phyloP scores from a whole-genome alignment of 2,888 invertebrate species.

The Mythimna vitellina region DNA sequence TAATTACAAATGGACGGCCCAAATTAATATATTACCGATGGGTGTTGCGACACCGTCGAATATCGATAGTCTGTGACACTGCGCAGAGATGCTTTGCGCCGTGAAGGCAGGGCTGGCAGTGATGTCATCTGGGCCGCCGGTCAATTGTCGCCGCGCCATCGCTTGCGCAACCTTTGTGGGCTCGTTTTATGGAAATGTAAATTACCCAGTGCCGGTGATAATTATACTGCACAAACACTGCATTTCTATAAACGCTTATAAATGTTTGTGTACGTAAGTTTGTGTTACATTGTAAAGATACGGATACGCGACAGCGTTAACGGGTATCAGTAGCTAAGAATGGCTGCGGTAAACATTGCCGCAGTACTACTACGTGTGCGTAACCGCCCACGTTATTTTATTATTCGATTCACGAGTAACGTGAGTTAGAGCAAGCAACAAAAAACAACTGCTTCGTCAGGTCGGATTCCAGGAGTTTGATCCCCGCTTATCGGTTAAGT shows the following conservation, averaged over 20 bases:
- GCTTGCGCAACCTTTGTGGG: constrained; percentile 60
- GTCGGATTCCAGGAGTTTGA: constrained; percentile 43
- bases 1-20: constrained; percentile 69
- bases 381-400: constrained; percentile 58
- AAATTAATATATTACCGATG: constrained; percentile 67
- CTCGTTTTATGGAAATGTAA: constrained; percentile 56
- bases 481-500: constrained; percentile 46
- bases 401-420: constrained; percentile 45
- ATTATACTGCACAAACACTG: constrained; percentile 39
- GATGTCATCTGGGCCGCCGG: constrained; percentile 82
- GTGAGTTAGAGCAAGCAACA: constrained; percentile 36
- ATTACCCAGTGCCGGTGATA: constrained; percentile 53
- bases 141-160: constrained; percentile 75
- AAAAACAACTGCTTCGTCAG: constrained; percentile 55
- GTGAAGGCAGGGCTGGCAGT: constrained; percentile 52
- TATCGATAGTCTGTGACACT: constrained; percentile 54
- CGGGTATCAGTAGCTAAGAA: constrained; percentile 44
- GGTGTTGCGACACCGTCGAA: constrained; percentile 68
- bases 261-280: constrained; percentile 46
- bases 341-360: constrained; percentile 56
- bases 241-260: constrained; percentile 46
- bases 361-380: constrained; percentile 47
- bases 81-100: constrained; percentile 49
- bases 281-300: constrained; percentile 51
- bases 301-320: constrained; percentile 48